Base-by-base conservation (phyloP, 2,113 vertebrate genomes). In the Plotosus lineatus region DNA sequence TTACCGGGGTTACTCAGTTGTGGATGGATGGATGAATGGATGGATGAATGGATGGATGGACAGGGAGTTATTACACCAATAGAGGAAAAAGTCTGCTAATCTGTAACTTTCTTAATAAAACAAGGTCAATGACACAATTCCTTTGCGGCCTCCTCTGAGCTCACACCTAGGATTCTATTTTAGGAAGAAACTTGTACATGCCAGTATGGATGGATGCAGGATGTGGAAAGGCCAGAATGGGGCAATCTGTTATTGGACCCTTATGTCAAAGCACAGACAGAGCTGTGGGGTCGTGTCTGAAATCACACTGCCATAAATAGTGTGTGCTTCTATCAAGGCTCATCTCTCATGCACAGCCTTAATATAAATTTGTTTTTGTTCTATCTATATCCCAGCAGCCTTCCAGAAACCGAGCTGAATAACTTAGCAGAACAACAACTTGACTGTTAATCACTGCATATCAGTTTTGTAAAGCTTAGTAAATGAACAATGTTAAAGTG, bases 261-360 rank as follows among this genome's bases (percentile, higher is more conserved):
- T 36, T 77, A 75, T 4, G 44, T 63, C 44, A 51, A 17, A 42
- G 36, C 23, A 17, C 71, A 71, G 58, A 71, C 31, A 69, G 74
- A 81, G 76, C 77, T 77, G 33, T 60, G 33, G 69, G 79, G 79
- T 73, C 38, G 48, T 50, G 42, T 79, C 61, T 73, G 28, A 85
- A 85, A 80, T 46, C 40, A 6, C 28, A 75, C 69, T 77, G 79
- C 75, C 84, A 86, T 76, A 85, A 86, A 85, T 81, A 79, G 65
- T 82, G 63, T 56, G 36, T 60, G 72, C 77, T 81, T 46, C 77
- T 40, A 71, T 60, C 26, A 40, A 58, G 63, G 36, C 61, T 78
- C 83, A 88, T 87, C 82, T 71, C 21, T 88, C 86, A 86, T 79
- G 10, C 36, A n/a, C 12, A 60, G 38, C 44, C 75, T 46, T 88